Evolutionary conservation across 2,113 vertebrate genomes (phyloP), one percentile per base, ranked within the genome.

Genomic region (Calidris pugnax): DNA sequence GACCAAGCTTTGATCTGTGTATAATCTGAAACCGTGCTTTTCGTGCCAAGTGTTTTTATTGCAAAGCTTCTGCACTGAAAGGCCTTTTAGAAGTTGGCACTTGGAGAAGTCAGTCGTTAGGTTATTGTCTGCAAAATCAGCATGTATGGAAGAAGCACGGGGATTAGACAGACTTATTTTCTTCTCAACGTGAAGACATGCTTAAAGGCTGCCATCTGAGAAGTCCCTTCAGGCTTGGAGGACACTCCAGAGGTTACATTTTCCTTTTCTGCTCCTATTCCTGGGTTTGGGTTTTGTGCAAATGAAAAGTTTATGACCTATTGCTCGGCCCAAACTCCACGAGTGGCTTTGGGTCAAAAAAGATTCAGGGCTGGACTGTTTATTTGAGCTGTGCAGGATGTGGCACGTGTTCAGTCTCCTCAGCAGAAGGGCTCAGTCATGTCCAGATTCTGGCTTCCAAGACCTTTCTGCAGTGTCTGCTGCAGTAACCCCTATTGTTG

Each of bases 161-260:
- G 77, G 81, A 95, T 96, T 96, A 97, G 84, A 41, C 43, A 88
- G 96, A 90, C 88, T 94, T 87, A 35, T 90, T 95, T 95, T 69
- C 68, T 62, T 66, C 86, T 92, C 62, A 13, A 89, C 73, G 47
- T 93, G 81, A 77, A 90, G 69, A 60, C 50, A 35, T 7, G 4
- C 85, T 94, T 81, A 28, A 86, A 90, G 43, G 60, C 86, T 89
- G 77, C 69, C 43, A 27, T 78, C 60, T 80, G 51, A 93, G 60
- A 78, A 63, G 66, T 79, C 63, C 43, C 53, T 82, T 93, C 73
- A 74, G 90, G 63, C 77, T 82, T 53, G 60, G 71, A 27, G 64
- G 89, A 76, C 41, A 1, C 63, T 88, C 71, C 84, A 89, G 67
- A 92, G 76, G 48, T 87, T 87, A 2, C 4, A 7, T 67, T 53